Base-by-base conservation (phyloP, 2,113 vertebrate species). In the Pseudolaguvia tuberculata region DNA sequence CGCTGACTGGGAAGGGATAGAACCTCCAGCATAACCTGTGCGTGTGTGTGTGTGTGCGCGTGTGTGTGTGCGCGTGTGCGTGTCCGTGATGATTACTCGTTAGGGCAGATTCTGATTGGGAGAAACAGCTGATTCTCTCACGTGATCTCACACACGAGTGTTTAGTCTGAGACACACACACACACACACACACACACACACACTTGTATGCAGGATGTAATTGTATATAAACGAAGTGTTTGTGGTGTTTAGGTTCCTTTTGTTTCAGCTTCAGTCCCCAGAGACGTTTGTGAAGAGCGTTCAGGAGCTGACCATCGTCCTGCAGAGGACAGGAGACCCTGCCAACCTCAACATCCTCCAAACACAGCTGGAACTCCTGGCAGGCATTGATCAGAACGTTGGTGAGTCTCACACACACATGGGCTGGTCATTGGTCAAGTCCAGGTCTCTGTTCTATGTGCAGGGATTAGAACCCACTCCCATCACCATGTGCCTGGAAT, bases 211-310 rank as follows among this genome's bases (percentile, higher is more conserved):
- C 39, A 51, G 27, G 13, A 23, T 58, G 11, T 29, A 2, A 50
- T 27, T 72, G 20, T 39, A 23, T 21, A 42, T 21, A n/a, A 39
- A 3, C 35, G 18, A n/a, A n/a, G n/a, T 9, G 5, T 23, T 1
- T 7, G 29, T 78, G 70, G 2, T 65, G 14, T 48, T n/a, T 27
- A 9, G 20, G 9, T 3, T 14, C 21, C 47, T 45, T 50, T 13
- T 65, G 53, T 72, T 67, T 65, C 25, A 73, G 96, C 88, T 98
- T 70, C 96, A 98, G 50, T 97, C 96, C 82, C 95, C 95, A 63
- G 96, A 98, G 81, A 98, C 96, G 12, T 98, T 98, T 92, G 94
- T 94, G 72, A 98, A 98, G 87, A 97, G 95, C 42, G 94, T 98
- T 56, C 96, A 98, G 86, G 96, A 98, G 80, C 84, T 98, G 88